Percentiles rank a stretch among this genome's conserved stretches.
phyloP scores from a whole-genome alignment of 1,140 invertebrate genomes.

The Cepaea nemoralis region DNA sequence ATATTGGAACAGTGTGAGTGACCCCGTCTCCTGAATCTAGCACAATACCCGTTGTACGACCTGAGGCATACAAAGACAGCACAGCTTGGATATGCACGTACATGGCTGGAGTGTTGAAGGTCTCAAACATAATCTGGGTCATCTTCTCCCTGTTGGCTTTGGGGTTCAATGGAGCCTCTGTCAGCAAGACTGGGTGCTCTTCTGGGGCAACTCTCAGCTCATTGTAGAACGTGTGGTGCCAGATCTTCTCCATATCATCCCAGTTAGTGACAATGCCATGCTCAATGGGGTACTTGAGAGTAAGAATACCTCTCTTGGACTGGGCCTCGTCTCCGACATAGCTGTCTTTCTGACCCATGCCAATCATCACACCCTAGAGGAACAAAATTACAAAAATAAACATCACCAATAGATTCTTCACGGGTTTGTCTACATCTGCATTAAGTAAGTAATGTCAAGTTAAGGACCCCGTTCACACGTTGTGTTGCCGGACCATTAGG shows the following conservation, averaged over 20 bases:
- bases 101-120: constrained; percentile 92
- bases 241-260: constrained; percentile 82
- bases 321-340: constrained; percentile 75
- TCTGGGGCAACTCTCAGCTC: constrained; percentile 78
- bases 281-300: constrained; percentile 27
- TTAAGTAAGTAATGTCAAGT: too few species aligned
- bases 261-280: constrained; percentile 84
- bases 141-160: constrained; percentile 70
- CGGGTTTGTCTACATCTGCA: too few species aligned
- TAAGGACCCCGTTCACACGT: too few species aligned
- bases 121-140: constrained; percentile 52
- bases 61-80: constrained; percentile 83
- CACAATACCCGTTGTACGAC: constrained; percentile 69
- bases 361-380: constrained; percentile 88
- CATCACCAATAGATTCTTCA: too few species aligned
- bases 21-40: constrained; percentile 76
- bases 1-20: constrained; percentile 70
- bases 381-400: constrained; percentile 76
- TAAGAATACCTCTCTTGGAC: constrained; percentile 62
- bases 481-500: too few species aligned
- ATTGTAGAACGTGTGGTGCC: constrained; percentile 89
- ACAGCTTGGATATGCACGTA: constrained; percentile 78
- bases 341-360: constrained; percentile 68
- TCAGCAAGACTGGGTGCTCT: constrained; percentile 62
- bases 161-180: constrained; percentile 20